Base-by-base conservation (phyloP, 2,888 invertebrate species). In the Hololepta plana region DNA sequence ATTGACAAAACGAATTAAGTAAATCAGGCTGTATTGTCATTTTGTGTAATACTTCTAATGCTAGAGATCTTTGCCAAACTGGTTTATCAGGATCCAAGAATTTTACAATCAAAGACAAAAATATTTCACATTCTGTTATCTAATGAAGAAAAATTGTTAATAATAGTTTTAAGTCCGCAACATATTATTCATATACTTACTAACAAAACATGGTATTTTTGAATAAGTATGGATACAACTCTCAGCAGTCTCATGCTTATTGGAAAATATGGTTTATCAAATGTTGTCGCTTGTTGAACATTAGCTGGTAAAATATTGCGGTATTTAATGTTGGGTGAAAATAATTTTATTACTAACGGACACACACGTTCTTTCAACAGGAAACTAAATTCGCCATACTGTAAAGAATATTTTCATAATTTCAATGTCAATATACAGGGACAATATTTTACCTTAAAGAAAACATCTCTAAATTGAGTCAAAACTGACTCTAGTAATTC, bases 121-220 rank as follows among this genome's bases (percentile, higher is more conserved):
- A 96, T 47, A 98, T 96, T 59, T 98, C 98, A 55, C 95, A 95
- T 55, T 98, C 95, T 1, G 96, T 96, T 15, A 87, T 74, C 85
- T 82, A 47, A 45, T 38, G 21, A 24, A 28, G 15, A 27, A 23
- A 30, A 24, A 37, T 29, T 23, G n/a, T n/a, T n/a, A n/a, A n/a
- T n/a, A n/a, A n/a, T n/a, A n/a, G n/a, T n/a, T n/a, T n/a, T n/a
- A 25, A 16, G 20, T n/a, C 19, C 9, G 8, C 11, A 4, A 9
- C n/a, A n/a, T 4, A 20, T 4, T 12, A n/a, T n/a, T n/a, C n/a
- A n/a, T 13, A 26, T 29, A 57, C 67, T 64, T 46, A 88, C 91
- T 63, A 95, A 55, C 33, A 91, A 62, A 5, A 70, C 68, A 49
- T 93, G 91, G 56, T 91, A 95, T 55, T 87, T 81, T 55, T 88